Evolutionary conservation across 2,113 vertebrate genomes (phyloP), one percentile per base, ranked within the genome.

Genomic region (Fulmarus glacialis): DNA sequence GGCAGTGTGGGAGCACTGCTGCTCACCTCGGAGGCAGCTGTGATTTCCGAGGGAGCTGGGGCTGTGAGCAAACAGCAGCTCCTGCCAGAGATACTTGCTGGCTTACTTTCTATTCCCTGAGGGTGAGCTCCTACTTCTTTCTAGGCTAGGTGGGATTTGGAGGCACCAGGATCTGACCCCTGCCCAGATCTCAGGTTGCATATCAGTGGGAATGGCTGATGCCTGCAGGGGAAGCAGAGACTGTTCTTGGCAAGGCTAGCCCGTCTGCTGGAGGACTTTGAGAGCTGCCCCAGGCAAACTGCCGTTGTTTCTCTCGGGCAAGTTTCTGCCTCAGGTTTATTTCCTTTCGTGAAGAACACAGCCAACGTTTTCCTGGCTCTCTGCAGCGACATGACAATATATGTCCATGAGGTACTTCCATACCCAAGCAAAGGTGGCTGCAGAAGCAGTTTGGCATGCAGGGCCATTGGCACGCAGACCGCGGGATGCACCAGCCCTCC

Each of bases 321-420:
- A 55, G 48, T 52, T 78, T 72, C 47, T 96, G 84, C 89, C 81
- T 94, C n/a, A 11, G 81, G 84, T 93, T 95, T 75, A 8, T 82
- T 89, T 75, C 73, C 73, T 55, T 59, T 82, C n/a, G 52, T 0
- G 0, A 30, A 85, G 84, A 52, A 68, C 34, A 84, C 47, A 81
- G 79, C 30, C 48, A 34, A 23, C 2, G 7, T 64, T 93, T 92
- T 59, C 38, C 60, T 81, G 59, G 27, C 59, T 90, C 21, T 77
- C 68, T 64, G 47, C 43, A 47, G 42, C 0, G 2, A 20, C 48
- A 20, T 17, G n/a, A 34, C 2, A 0, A 8, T 81, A 38, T 59
- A 6, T 52, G 20, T 40, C 93, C 6, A 0, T 16, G 52, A 53
- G 73, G 72, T 52, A 29, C 23, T 74, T 78, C 70, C 34, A 5